These are phyloP conservation scores for Neodiprion fabricii DNA, from an alignment of 1,140 invertebrate species.

Conservation along the genomic window DNA sequence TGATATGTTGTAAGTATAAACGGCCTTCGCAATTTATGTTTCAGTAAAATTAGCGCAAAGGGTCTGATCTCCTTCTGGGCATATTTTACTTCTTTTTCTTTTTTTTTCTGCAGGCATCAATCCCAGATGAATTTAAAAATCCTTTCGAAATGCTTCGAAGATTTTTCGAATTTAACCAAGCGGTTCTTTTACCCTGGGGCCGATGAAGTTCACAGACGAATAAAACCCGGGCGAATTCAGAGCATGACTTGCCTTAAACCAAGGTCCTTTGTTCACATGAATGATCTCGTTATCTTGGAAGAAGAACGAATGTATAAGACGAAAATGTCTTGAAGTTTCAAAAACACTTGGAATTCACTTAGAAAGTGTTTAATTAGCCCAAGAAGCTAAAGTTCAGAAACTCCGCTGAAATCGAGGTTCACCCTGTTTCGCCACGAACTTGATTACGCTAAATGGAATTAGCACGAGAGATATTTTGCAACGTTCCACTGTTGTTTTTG, in stretches of 20 bases:
- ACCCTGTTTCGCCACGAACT: neutral
- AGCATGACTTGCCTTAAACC: too few species aligned
- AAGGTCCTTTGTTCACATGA: too few species aligned
- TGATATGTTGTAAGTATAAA: too few species aligned
- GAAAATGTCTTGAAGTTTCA: neutral
- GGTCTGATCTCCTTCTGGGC: neutral
- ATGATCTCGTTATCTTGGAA: too few species aligned
- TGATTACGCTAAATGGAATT: neutral
- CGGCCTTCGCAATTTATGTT: neutral
- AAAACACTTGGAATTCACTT: neutral
- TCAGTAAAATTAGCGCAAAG: neutral
- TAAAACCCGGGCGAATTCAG: too few species aligned
- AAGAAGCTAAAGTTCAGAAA: neutral
- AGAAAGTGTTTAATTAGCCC: neutral
- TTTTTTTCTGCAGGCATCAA: neutral
- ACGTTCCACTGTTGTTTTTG: neutral
- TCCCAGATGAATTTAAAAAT: neutral
- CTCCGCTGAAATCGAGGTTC: neutral
- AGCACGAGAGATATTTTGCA: neutral
- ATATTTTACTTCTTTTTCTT: too few species aligned
- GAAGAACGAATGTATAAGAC: too few species aligned
- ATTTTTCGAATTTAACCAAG: neutral
- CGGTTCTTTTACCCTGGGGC: too few species aligned
- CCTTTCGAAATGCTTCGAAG: neutral
- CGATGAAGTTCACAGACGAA: too few species aligned